phyloP scores from a whole-genome alignment of 2,888 invertebrate genomes.

The Pteria penguin region DNA sequence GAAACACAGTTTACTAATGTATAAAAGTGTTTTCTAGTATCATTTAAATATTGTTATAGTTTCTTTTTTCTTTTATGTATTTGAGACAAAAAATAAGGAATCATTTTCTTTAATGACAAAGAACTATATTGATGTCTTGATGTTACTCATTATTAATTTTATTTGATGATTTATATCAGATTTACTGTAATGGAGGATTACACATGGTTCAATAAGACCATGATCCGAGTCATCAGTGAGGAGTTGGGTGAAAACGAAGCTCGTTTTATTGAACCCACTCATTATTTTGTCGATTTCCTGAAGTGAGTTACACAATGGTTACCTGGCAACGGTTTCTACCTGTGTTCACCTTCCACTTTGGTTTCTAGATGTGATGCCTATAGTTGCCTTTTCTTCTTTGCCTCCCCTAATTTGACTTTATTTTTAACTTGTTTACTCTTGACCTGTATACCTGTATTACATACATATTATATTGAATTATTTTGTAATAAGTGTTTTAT shows the following conservation, averaged over 20 bases:
- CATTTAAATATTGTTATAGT: not conserved
- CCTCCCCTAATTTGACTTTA: too few relatives aligned
- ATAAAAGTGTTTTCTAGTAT: too few relatives aligned
- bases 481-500: too few relatives aligned
- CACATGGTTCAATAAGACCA: slow-evolving; percentile 78
- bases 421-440: too few relatives aligned
- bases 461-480: too few relatives aligned
- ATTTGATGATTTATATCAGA: slow-evolving; percentile 55
- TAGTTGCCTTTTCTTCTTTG: too few relatives aligned
- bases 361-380: too few relatives aligned
- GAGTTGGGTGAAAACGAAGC: slow-evolving; percentile 79
- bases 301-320: slow-evolving; percentile 75
- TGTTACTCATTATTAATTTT: not conserved
- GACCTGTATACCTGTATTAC: too few relatives aligned
- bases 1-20: too few relatives aligned
- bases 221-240: slow-evolving; percentile 86
- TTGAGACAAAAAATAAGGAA: too few relatives aligned
- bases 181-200: slow-evolving; percentile 76
- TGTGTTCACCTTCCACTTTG: slow-evolving; percentile 6
- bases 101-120: too few relatives aligned
- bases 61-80: not conserved
- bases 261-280: slow-evolving; percentile 86
- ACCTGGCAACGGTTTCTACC: not conserved
- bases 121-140: too few relatives aligned
- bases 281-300: slow-evolving; percentile 97